Conservation (phyloP, 2,797 vertebrate genomes). For the Hafferia zeledoni region DNA sequence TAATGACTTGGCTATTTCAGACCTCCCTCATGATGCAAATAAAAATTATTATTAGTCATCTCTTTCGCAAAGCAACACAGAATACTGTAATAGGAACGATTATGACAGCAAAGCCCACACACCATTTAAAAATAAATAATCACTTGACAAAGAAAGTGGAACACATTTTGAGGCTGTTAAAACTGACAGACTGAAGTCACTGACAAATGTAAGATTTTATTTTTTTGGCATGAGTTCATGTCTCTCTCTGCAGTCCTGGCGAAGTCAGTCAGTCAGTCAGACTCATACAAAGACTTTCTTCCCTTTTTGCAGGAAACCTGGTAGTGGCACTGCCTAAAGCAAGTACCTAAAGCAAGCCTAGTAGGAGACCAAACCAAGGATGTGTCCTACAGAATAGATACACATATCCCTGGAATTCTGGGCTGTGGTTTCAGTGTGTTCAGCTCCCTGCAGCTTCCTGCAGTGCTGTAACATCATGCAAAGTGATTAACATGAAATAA, state of each 20-base stretch:
- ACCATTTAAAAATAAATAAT: not conserved
- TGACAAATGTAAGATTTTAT: not conserved
- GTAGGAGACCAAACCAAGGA: not conserved
- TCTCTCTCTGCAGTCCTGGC: not conserved
- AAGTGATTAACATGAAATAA: not conserved
- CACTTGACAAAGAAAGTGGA: not conserved
- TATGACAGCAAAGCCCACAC: not conserved
- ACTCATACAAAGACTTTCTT: not conserved
- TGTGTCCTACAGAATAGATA: not conserved
- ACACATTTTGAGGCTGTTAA: not conserved
- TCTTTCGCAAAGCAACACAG: not conserved
- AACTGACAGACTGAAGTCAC: not conserved
- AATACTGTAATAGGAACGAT: not conserved
- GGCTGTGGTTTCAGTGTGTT: not conserved
- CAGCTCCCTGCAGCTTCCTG: not conserved
- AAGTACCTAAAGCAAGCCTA: not conserved
- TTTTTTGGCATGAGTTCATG: not conserved
- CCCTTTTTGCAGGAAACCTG: not conserved
- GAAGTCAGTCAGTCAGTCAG: not conserved
- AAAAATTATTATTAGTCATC: not conserved
- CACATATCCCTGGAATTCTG: not conserved
- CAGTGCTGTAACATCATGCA: not conserved
- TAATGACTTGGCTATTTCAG: not conserved
- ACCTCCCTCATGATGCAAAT: not conserved
- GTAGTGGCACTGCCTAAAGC: not conserved